These are phyloP conservation scores for Prietella phreatophila DNA, from an alignment of 2,113 vertebrate species.

Conservation along the genomic window DNA sequence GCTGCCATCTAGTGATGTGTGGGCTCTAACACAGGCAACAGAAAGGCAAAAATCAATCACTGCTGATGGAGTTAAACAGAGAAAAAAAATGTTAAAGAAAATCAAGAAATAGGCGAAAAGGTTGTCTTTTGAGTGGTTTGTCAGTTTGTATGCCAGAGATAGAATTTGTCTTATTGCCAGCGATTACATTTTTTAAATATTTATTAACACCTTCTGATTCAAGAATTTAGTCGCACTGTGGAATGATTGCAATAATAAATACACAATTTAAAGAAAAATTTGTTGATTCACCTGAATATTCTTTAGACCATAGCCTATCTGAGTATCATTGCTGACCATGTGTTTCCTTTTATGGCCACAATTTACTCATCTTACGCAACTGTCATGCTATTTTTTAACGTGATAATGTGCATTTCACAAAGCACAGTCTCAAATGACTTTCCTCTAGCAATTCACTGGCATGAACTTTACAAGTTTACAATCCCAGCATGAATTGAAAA, in stretches of 20 bases:
- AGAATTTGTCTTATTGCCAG: background rate
- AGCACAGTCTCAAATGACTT: background rate
- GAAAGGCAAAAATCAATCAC: background rate
- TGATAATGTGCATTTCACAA: background rate
- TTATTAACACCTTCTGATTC: background rate
- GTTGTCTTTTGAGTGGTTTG: background rate
- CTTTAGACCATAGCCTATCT: too few species aligned
- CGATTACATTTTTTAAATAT: background rate
- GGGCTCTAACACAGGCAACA: background rate
- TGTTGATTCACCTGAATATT: too few species aligned
- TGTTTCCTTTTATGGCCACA: background rate
- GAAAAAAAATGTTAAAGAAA: background rate
- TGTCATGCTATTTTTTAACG: background rate
- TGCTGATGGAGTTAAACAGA: background rate
- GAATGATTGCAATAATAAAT: background rate
- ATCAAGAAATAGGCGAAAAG: background rate
- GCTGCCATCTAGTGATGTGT: background rate
- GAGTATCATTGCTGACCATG: background rate
- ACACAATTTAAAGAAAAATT: too few species aligned
- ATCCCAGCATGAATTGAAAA: background rate
- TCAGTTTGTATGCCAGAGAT: background rate
- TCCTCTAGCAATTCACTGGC: background rate
- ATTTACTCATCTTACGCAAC: background rate
- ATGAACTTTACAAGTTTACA: background rate
- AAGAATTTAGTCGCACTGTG: background rate